phyloP scores from a whole-genome alignment of 1,140 invertebrate species.

The Ostrea denselamellosa region DNA sequence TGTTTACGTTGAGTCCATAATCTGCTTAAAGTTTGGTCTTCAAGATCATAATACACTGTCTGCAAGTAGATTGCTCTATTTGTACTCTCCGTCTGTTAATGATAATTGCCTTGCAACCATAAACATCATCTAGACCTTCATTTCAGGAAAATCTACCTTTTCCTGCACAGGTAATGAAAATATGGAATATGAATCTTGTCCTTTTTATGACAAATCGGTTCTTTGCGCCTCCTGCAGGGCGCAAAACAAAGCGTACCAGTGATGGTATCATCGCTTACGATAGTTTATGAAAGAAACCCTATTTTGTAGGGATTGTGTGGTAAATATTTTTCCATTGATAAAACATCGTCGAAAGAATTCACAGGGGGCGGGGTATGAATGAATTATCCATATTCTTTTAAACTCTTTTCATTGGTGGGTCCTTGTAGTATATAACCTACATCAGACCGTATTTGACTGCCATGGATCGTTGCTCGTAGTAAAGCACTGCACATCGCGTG shows the following conservation, averaged over 20 bases:
- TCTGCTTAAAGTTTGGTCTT: too few relatives aligned
- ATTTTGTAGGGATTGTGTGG: constrained; percentile 26
- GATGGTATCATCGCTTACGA: constrained; percentile 6
- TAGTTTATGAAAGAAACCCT: neutral
- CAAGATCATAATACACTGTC: too few relatives aligned
- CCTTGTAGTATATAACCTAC: neutral
- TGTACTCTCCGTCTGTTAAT: too few relatives aligned
- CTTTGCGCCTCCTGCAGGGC: neutral
- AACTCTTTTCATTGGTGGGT: constrained; percentile 13
- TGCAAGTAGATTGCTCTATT: too few relatives aligned
- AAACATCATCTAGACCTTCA: neutral
- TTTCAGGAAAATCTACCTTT: neutral
- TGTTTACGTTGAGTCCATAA: too few relatives aligned
- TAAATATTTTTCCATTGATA: constrained; percentile 39
- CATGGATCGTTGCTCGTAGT: constrained; percentile 31
- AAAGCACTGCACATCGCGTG: constrained; percentile 13
- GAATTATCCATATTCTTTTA: constrained; percentile 18
- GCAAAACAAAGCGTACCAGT: neutral
- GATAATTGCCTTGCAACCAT: too few relatives aligned
- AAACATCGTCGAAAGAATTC: constrained; percentile 13
- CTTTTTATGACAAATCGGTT: neutral
- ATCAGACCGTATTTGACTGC: neutral
- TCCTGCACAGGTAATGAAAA: neutral
- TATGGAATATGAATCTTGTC: neutral
- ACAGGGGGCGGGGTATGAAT: constrained; percentile 33